Percentiles rank a stretch among this genome's conserved stretches.
Conservation (phyloP, 2,113 vertebrate genomes). For the Gallinago undulata region DNA sequence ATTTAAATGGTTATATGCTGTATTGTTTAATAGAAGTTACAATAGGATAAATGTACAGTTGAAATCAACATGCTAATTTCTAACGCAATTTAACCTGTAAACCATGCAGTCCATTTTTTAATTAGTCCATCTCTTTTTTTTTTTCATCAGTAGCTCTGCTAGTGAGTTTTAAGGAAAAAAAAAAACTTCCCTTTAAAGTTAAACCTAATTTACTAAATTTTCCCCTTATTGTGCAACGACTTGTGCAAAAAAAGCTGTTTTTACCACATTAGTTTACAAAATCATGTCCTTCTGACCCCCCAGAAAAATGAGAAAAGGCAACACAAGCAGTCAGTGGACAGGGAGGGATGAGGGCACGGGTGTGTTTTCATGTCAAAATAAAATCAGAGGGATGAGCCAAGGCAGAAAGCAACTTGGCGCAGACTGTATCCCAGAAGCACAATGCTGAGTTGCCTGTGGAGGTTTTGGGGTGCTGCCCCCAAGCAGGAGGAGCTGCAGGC, state of each 20-base stretch:
- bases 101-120: slow-evolving; percentile 7
- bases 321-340: neutral
- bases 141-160: slow-evolving; percentile 59
- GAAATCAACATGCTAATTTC: slow-evolving; percentile 69
- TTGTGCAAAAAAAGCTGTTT: slow-evolving; percentile 71
- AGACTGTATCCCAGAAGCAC: neutral
- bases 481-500: neutral
- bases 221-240: slow-evolving; percentile 66
- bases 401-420: neutral
- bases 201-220: slow-evolving; percentile 55
- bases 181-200: slow-evolving; percentile 65
- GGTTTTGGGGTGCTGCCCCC: neutral
- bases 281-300: neutral
- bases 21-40: slow-evolving; percentile 78
- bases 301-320: neutral
- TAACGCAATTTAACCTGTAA: slow-evolving; percentile 21
- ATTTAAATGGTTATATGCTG: slow-evolving; percentile 27
- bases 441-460: rapidly evolving
- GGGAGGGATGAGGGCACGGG: neutral
- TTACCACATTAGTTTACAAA: slow-evolving; percentile 44
- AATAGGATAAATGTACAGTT: slow-evolving; percentile 68
- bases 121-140: neutral
- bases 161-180: slow-evolving; percentile 55
- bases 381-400: neutral
- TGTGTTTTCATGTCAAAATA: neutral